Evolutionary conservation across 2,888 invertebrate species (phyloP).

Genomic region (Prosapia bicincta): DNA sequence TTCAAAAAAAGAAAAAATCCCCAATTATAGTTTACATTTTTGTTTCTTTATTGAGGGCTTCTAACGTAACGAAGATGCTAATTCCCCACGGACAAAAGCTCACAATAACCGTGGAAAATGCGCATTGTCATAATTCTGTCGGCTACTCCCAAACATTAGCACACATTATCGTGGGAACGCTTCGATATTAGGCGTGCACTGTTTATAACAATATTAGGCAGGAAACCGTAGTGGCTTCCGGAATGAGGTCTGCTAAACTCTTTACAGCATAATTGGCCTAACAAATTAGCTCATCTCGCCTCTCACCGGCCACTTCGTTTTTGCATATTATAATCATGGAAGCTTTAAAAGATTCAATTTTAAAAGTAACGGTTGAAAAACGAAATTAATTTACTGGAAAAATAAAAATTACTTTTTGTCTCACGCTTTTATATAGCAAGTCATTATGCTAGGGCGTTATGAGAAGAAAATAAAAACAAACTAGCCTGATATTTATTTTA

Average conservation of each 20-base stretch:
- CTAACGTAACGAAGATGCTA: background rate
- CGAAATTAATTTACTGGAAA: too few species aligned
- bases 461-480: too few species aligned
- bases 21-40: too few species aligned
- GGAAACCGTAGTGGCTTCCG: background rate
- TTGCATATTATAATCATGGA: too few species aligned
- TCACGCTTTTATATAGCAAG: too few species aligned
- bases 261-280: background rate
- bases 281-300: background rate
- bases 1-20: too few species aligned
- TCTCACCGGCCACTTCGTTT: background rate
- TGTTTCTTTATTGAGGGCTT: too few species aligned
- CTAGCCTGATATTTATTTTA: too few species aligned
- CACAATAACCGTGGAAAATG: background rate
- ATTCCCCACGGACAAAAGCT: background rate
- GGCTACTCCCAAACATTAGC: background rate
- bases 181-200: background rate
- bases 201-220: background rate
- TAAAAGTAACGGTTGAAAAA: too few species aligned
- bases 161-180: background rate
- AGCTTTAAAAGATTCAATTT: too few species aligned
- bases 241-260: background rate
- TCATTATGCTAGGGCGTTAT: too few species aligned
- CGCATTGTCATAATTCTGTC: background rate
- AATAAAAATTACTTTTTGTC: too few species aligned